Evolutionary conservation across 2,888 invertebrate species (phyloP).

Genomic region (Pollenia angustigena): DNA sequence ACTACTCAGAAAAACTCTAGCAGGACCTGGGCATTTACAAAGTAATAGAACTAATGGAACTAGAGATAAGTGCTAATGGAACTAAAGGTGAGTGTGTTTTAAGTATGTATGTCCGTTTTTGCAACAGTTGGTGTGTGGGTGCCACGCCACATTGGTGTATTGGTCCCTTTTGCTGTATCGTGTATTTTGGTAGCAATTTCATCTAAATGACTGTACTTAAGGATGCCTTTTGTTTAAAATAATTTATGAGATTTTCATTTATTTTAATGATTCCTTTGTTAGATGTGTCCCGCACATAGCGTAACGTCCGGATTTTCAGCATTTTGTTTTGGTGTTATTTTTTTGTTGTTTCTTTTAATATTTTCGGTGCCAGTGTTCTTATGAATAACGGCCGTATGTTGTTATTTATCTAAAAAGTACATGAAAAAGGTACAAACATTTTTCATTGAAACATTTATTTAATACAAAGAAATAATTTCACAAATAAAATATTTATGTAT

Average conservation of each 20-base stretch:
- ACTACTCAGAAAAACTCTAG: background rate
- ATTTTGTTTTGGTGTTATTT: conserved; percentile 11
- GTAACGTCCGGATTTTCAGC: background rate
- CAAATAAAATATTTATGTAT: conserved; percentile 16
- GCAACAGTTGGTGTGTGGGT: too few species aligned
- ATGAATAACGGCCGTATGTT: background rate
- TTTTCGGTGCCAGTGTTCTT: background rate
- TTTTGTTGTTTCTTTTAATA: background rate
- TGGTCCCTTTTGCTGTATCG: background rate
- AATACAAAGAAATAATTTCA: conserved; percentile 3
- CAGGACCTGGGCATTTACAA: background rate
- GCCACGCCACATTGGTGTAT: background rate
- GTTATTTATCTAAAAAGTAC: background rate
- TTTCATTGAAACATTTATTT: conserved; percentile 11
- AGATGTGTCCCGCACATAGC: background rate
- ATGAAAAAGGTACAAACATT: conserved; percentile 27
- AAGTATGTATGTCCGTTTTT: background rate
- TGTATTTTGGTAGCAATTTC: conserved; percentile 49
- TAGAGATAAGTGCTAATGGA: background rate
- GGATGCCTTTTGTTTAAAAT: conserved; percentile 63
- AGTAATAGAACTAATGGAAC: background rate
- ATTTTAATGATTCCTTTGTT: conserved; percentile 63
- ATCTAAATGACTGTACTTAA: conserved; percentile 62
- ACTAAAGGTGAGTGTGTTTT: background rate
- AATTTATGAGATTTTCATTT: conserved; percentile 70